Conservation (phyloP, 2,113 vertebrate genomes). For the Ageneiosus marmoratus region DNA sequence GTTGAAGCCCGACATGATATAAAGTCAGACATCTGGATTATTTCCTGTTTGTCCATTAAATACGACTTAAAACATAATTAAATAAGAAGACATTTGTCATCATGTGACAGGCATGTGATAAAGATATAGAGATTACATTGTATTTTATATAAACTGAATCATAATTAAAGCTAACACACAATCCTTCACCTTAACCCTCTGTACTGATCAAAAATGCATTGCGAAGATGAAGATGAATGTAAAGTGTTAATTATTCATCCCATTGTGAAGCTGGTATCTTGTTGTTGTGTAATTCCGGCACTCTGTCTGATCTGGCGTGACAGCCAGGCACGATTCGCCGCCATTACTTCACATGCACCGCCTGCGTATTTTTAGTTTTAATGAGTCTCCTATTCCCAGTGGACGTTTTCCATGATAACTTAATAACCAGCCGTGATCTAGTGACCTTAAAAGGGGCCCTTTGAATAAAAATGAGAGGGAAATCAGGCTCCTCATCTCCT, state of each 20-base stretch:
- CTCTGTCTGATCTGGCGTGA: background rate
- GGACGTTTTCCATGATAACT: constrained; percentile 43
- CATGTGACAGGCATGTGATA: too few species aligned
- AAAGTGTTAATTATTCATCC: background rate
- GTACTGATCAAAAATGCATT: background rate
- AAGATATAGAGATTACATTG: background rate
- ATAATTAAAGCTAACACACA: background rate
- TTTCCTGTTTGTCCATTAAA: background rate
- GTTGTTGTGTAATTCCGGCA: background rate
- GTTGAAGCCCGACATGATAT: background rate
- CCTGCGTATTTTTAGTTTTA: constrained; percentile 22
- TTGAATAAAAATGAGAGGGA: constrained; percentile 35
- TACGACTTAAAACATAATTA: too few species aligned
- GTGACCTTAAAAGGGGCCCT: constrained; percentile 27
- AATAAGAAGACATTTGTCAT: too few species aligned
- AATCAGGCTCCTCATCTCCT: background rate
- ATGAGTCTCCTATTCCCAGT: constrained; percentile 38
- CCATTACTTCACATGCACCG: background rate
- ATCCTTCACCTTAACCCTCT: background rate
- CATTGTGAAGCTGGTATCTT: background rate
- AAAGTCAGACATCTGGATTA: background rate
- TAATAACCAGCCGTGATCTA: constrained; percentile 46
- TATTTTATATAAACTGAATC: too few species aligned
- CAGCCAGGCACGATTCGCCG: background rate
- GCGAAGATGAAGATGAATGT: background rate